Base-by-base conservation (phyloP, 53 echinoderm and acorn worm genomes). In the Crossaster papposus region DNA sequence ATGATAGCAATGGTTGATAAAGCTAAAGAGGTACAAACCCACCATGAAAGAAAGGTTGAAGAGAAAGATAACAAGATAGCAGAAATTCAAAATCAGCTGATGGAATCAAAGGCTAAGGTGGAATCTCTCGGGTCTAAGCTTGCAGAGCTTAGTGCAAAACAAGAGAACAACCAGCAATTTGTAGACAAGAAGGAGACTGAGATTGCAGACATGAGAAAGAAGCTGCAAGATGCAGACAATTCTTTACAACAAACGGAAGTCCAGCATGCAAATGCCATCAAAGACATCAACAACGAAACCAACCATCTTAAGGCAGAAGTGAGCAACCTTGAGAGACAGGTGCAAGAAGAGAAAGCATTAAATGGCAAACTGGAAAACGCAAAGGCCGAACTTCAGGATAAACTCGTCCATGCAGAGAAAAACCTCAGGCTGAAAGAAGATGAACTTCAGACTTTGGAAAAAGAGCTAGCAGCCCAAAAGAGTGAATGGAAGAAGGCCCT, bases 1-100 rank as follows among this genome's bases (percentile, higher is more conserved):
- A 68, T 86, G 64, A 75, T 34, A 15, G 35, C 88, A 70, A 36
- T 9, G 32, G 88, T 89, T 33, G 73, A 82, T 30, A 89, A 86
- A 55, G 75, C 86, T 36, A 93, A 90, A 54, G 81, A 81, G 22
- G 62, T 28, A 10, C 50, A 64, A 86, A 26, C 71, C 28, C 58
- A 79, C 64, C 50, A 37, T 80, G 78, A 44, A 38, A 81, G 81
- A 70, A 87, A 63, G 81, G 18, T 82, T 23, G 82, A 33, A 79
- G 68, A 87, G 51, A 93, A 92, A 74, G 95, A 95, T 72, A 91
- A 83, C 90, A 78, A 81, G 83, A 90, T 93, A 58, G 70, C 34
- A 2, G 93, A 95, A 55, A 79, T 91, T 63, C 86, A 92, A 32
- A 58, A 81, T 36, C 86, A 93, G 70, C 72, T 96, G 89, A 54